A percentile compares a stretch with the other conserved stretches of the same genome.
Conservation (phyloP, 2,113 vertebrate genomes). For the Microtus richardsoni region DNA sequence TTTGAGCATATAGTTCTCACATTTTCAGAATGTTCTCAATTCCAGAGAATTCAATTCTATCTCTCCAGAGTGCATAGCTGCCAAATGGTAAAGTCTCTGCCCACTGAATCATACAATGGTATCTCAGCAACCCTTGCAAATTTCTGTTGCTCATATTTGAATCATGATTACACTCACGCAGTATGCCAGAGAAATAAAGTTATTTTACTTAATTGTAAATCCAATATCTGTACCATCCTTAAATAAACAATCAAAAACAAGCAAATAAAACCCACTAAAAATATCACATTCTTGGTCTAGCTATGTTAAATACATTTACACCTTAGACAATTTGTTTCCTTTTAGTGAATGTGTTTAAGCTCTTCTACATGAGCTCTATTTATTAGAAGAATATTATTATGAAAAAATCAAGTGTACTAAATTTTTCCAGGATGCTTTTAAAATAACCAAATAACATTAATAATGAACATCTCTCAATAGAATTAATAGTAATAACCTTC, state of each 20-base stretch:
- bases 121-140: background rate
- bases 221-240: background rate
- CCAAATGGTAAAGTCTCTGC: background rate
- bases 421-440: background rate
- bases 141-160: background rate
- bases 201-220: background rate
- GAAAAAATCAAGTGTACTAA: background rate
- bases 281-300: background rate
- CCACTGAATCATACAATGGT: background rate
- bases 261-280: background rate
- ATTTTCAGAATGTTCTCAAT: background rate
- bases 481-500: background rate
- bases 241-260: background rate
- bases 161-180: background rate
- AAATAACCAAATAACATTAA: slow-evolving; percentile 16
- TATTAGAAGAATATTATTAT: slow-evolving; percentile 40
- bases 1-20: background rate
- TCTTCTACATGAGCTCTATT: background rate
- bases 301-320: background rate
- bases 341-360: slow-evolving; percentile 4
- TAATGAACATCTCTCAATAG: background rate
- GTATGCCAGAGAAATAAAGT: background rate
- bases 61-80: background rate
- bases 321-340: background rate
- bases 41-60: background rate